A percentile compares a stretch with the other conserved stretches of the same genome.
phyloP scores from a whole-genome alignment of 2,888 invertebrate genomes.

The Eubasilissa splendida region DNA sequence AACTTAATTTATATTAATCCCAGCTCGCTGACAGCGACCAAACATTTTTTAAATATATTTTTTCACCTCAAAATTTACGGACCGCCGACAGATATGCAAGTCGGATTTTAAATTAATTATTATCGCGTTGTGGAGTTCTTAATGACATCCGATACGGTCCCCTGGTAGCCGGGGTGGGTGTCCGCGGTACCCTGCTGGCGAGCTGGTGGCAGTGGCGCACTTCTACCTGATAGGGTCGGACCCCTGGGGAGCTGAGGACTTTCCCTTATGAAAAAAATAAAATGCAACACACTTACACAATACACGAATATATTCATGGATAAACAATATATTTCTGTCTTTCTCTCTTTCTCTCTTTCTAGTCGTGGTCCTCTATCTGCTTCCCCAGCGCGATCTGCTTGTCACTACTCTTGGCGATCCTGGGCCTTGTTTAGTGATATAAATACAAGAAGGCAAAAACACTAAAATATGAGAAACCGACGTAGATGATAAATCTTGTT shows the following conservation, averaged over 20 bases:
- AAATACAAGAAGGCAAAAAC: no score
- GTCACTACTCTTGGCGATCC: no score
- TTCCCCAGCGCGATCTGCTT: no score
- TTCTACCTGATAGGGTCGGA: background rate
- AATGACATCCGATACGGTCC: conserved; percentile 36
- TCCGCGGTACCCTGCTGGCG: background rate
- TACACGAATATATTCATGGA: no score
- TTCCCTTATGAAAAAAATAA: background rate
- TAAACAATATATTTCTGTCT: no score
- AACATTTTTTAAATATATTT: background rate
- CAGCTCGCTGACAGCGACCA: conserved; percentile 7
- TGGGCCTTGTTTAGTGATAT: no score
- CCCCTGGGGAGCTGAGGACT: background rate
- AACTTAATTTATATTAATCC: conserved; percentile 6
- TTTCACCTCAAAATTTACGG: background rate
- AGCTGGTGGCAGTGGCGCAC: background rate
- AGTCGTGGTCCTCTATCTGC: no score
- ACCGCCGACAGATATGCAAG: conserved; percentile 6
- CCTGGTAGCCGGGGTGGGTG: background rate
- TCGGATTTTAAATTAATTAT: conserved; percentile 32
- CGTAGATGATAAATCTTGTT: no score
- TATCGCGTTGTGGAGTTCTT: conserved; percentile 15
- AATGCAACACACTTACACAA: no score
- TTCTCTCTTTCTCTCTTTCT: no score
- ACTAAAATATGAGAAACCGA: no score